phyloP scores from a whole-genome alignment of 2,888 invertebrate species.

The Ceriagrion tenellum region DNA sequence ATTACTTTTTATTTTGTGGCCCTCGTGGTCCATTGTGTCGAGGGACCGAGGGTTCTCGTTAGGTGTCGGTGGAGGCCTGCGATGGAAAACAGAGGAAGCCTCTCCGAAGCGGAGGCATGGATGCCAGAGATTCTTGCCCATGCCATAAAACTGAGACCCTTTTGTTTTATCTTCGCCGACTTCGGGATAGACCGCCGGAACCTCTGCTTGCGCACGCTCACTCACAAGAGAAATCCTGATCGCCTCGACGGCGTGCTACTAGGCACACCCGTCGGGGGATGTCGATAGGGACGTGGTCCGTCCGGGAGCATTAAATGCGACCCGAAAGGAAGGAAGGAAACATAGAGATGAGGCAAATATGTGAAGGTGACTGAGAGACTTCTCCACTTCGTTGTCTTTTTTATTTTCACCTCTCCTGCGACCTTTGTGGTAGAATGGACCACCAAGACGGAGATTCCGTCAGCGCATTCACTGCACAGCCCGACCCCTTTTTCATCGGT shows the following conservation, averaged over 20 bases:
- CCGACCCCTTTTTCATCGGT: not conserved
- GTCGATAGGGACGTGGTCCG: not conserved
- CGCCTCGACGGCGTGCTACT: not conserved
- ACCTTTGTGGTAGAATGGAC: not conserved
- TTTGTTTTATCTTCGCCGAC: conserved; percentile 21
- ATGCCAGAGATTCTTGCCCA: not conserved
- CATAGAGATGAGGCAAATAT: conserved; percentile 9
- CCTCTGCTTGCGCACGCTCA: not conserved
- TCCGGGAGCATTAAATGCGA: not conserved
- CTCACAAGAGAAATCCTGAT: not conserved
- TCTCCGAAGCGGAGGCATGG: not conserved
- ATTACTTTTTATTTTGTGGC: not conserved
- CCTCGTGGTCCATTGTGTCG: not conserved
- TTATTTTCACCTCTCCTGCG: not conserved
- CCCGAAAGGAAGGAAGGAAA: not conserved
- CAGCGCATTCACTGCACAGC: not conserved
- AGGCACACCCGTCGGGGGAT: not conserved
- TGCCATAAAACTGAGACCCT: not conserved
- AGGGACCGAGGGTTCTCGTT: not conserved
- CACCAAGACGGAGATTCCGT: not conserved
- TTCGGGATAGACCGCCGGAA: no score
- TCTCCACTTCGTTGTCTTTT: not conserved
- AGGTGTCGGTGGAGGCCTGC: not conserved
- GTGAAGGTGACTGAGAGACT: conserved; percentile 26
- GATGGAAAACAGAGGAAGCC: not conserved